Evolutionary conservation across 64 coral and sea anemone species (phyloP), one percentile per base, ranked within the genome.

Genomic region (Stichodactyla mertensii): DNA sequence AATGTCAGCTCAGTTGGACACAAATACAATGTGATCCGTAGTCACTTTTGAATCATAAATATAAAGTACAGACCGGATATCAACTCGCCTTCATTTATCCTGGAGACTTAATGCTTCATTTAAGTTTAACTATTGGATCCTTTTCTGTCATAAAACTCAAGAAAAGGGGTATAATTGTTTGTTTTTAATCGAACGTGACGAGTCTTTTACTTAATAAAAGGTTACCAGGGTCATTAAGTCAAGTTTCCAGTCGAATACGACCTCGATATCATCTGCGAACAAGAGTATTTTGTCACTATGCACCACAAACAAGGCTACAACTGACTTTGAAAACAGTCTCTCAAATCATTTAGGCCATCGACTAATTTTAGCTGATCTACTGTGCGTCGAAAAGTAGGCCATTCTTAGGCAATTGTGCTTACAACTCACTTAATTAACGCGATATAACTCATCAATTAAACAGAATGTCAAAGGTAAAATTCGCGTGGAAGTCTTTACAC

Each of bases 181-280:
- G 69, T 74, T 74, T 74, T 74, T 74, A 74, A 74, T 74, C 24
- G 69, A 74, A 74, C 69, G 69, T 74, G 69, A 74, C 69, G 69
- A 74, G 24, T 74, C 6, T 74, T 74, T 74, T 74, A 74, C 69
- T 74, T 74, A 74, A 74, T 74, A 74, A 74, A 74, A 26, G 69
- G 69, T 36, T 31, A 31, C 62, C 2, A n/a, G 19, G 62, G 20
- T 66, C 62, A 6, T 23, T 10, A 74, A 74, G 69, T 74, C 69
- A 74, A 74, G 69, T 27, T 36, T 74, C 27, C 22, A 27, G 24
- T 9, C 64, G n/a, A 74, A 74, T 74, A 11, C 24, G 24, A 74
- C 69, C 69, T 74, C 27, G 69, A n/a, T 74, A 74, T 74, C 69
- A 74, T 74, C 69, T 74, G 69, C 27, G 69, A 74, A 74, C 69